Conservation (phyloP, 2,797 vertebrate genomes). For the Tympanoctomys barrerae region DNA sequence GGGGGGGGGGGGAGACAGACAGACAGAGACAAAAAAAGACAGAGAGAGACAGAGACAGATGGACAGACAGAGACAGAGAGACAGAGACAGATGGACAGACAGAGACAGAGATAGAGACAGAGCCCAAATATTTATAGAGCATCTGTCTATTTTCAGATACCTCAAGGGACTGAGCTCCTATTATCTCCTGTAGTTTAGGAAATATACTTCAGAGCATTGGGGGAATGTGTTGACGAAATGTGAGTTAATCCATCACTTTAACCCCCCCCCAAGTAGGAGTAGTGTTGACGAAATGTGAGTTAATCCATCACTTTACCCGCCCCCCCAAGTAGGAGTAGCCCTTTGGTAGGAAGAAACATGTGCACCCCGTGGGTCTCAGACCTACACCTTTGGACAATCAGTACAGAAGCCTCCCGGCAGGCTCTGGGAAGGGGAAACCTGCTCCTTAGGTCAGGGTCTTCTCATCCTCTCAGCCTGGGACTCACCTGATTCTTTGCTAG, state of each 20-base stretch:
- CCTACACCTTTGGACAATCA: fast-evolving
- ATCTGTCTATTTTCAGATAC: neutral
- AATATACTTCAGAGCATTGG: neutral
- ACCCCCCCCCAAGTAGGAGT: neutral
- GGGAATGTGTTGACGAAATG: neutral
- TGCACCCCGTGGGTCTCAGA: neutral
- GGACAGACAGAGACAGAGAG: neutral
- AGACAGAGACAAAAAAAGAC: neutral
- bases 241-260: neutral
- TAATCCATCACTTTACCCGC: fast-evolving
- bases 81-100: neutral
- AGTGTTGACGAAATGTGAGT: neutral
- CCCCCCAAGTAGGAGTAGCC: neutral
- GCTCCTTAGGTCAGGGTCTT: neutral
- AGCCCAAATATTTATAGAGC: neutral
- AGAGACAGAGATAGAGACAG: neutral
- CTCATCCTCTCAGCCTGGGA: neutral
- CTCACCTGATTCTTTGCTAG: neutral
- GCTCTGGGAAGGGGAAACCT: neutral
- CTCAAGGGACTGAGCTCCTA: neutral
- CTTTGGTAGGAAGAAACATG: fast-evolving
- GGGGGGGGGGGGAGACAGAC: neutral
- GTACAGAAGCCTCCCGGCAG: fast-evolving
- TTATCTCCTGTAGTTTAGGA: neutral
- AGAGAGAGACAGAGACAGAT: too few species aligned